Base-by-base conservation (phyloP, 2,888 invertebrate species). In the Acrocyrtus sp. region DNA sequence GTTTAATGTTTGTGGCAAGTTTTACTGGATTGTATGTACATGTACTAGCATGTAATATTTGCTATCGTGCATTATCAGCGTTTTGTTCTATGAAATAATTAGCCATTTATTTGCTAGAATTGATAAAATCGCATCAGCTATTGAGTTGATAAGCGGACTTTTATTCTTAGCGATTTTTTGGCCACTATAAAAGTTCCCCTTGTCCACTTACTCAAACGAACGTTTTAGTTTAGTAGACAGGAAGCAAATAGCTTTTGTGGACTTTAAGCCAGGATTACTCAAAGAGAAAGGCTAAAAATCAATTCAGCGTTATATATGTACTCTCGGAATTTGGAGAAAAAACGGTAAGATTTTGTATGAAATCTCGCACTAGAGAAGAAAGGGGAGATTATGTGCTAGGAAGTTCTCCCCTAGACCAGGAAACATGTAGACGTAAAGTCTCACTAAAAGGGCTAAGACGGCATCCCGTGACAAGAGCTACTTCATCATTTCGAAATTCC, bases 161-260 rank as follows among this genome's bases (percentile, higher is more conserved):
- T 34, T 12, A 34, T 34, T 34, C n/a, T n/a, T n/a, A n/a, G 34
- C 34, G 12, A 34, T 8, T 12, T 34, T 34, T 12, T 5, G 6
- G 12, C 5, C 34, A 34, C 34, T 34, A 8, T 5, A 34, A 34
- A 34, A 34, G 6, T 12, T 34, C 12, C 17, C 45, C 45, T 51
- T 24, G 15, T 43, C 47, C 50, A 34, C 47, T 6, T 51, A 51
- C 22, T 19, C 54, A 21, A n/a, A 17, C 17, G 15, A 21, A 21
- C 21, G 21, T n/a, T n/a, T n/a, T n/a, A n/a, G 27, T n/a, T 62
- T 24, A 41, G 54, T 45, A 58, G 72, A 72, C 72, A 73, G 72
- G 72, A 73, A 73, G 62, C 72, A 67, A 73, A 73, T 73, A 67
- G 72, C 61, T 66, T 73, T 73, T 67, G 72, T 73, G 67, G 72